Percentiles rank a stretch among this genome's conserved stretches.
Conservation (phyloP, 2,888 invertebrate genomes). For the Lasioglossum morio region DNA sequence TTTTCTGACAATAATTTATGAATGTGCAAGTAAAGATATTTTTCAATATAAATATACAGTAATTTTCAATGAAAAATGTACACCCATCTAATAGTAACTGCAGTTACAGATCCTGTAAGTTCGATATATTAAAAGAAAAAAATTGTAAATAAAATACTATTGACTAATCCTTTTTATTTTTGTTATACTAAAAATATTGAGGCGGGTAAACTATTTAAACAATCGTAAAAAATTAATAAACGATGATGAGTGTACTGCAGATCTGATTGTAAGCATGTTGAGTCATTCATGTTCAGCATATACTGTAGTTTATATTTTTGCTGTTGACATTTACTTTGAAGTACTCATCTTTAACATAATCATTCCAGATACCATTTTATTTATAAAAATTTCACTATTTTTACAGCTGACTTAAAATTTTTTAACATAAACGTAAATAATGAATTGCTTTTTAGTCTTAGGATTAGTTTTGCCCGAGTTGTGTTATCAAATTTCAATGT, state of each 20-base stretch:
- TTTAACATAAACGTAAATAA: conserved; percentile 28
- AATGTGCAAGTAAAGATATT: not conserved
- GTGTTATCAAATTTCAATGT: conserved; percentile 37
- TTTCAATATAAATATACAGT: not conserved
- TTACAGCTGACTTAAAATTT: conserved; percentile 32
- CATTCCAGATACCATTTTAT: conserved; percentile 29
- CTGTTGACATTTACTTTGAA: conserved; percentile 43
- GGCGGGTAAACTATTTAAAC: not conserved
- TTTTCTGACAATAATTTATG: not conserved
- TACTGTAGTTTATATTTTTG: not conserved
- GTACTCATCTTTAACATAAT: conserved; percentile 20
- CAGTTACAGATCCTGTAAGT: conserved; percentile 18
- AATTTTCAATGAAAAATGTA: not conserved
- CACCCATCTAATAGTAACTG: conserved; percentile 14
- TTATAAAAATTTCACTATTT: conserved; percentile 40
- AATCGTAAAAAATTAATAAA: not conserved
- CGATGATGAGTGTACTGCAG: not conserved
- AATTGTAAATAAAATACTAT: conserved; percentile 47
- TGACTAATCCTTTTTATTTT: not conserved
- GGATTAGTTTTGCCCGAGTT: conserved; percentile 27
- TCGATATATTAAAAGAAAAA: not conserved
- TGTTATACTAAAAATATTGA: not conserved
- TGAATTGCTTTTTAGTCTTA: conserved; percentile 40
- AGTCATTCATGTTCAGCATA: not conserved
- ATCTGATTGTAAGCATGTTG: not conserved